A percentile compares a stretch with the other conserved stretches of the same genome.
These are phyloP conservation scores for Hirtodrosophila confusa DNA, from an alignment of 2,888 invertebrate species.

Conservation along the genomic window DNA sequence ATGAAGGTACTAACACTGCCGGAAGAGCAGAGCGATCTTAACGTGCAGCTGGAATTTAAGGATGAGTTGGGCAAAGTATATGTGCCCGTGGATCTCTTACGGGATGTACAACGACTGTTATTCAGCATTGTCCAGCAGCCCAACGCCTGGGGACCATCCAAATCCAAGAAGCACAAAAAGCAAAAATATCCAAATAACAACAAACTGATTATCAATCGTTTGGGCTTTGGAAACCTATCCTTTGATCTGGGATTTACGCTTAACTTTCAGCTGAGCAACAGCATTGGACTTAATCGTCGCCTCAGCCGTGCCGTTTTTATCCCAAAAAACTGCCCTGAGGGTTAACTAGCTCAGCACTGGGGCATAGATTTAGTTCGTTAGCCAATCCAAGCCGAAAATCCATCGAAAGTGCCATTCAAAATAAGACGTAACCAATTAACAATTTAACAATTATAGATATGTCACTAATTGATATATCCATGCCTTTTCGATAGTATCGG, in stretches of 20 bases:
- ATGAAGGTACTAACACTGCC: not conserved
- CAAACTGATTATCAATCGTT: slow-evolving; percentile 41
- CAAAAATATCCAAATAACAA: slow-evolving; percentile 22
- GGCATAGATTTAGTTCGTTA: too few species aligned
- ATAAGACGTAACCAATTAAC: too few species aligned
- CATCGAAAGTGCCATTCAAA: too few species aligned
- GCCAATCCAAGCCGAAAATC: too few species aligned
- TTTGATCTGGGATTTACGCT: slow-evolving; percentile 56
- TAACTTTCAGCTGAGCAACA: slow-evolving; percentile 56
- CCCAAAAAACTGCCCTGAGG: not conserved
- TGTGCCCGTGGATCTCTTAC: slow-evolving; percentile 12
- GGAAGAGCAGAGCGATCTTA: not conserved
- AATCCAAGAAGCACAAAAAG: slow-evolving; percentile 45
- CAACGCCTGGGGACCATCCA: slow-evolving; percentile 9
- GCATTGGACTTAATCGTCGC: slow-evolving; percentile 27
- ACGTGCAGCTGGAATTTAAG: not conserved
- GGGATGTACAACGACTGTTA: slow-evolving; percentile 28
- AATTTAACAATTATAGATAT: too few species aligned
- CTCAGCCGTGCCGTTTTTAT: not conserved
- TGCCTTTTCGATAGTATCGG: too few species aligned
- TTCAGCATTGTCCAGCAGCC: slow-evolving; percentile 27
- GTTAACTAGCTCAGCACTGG: not conserved
- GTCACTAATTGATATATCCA: too few species aligned
- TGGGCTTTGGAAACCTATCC: slow-evolving; percentile 61
- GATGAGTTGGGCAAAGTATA: slow-evolving; percentile 17